These are phyloP conservation scores for Automeris io DNA, from an alignment of 2,888 invertebrate species.

Conservation along the genomic window DNA sequence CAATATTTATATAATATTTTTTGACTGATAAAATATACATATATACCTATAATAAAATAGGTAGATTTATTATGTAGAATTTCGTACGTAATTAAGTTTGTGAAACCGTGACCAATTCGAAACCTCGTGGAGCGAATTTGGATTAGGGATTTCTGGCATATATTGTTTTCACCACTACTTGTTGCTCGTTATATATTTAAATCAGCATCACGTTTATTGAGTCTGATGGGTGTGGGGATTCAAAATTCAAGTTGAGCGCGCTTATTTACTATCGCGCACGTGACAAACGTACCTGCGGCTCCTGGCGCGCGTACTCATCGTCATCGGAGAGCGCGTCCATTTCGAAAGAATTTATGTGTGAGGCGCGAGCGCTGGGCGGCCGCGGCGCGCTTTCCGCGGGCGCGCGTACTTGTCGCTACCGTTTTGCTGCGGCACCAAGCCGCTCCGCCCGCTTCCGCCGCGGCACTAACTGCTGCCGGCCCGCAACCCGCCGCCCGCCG, in stretches of 20 bases:
- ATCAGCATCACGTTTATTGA: slow-evolving; percentile 16
- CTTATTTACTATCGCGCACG: not conserved
- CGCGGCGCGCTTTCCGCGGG: slow-evolving; percentile 58
- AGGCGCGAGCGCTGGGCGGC: slow-evolving; percentile 43
- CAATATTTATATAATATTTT: no score
- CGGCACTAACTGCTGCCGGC: slow-evolving; percentile 53
- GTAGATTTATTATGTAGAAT: not conserved
- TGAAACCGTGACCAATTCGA: slow-evolving; percentile 23
- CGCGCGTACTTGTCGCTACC: slow-evolving; percentile 55
- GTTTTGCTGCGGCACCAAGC: slow-evolving; percentile 58
- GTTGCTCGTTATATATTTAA: slow-evolving; percentile 46
- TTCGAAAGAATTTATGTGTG: slow-evolving; percentile 34
- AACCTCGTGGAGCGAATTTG: slow-evolving; percentile 42
- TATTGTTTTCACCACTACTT: slow-evolving; percentile 50
- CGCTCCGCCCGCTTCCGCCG: slow-evolving; percentile 69
- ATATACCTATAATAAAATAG: not conserved
- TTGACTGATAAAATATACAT: no score
- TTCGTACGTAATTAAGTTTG: not conserved
- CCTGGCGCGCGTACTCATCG: slow-evolving; percentile 66
- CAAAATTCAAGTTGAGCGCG: not conserved
- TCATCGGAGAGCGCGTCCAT: slow-evolving; percentile 75
- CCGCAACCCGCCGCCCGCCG: slow-evolving; percentile 47
- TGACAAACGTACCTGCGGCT: slow-evolving; percentile 55
- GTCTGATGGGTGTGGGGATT: slow-evolving; percentile 24
- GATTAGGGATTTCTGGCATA: slow-evolving; percentile 50